Percentiles rank a stretch among this genome's conserved stretches.
These are phyloP conservation scores for Alitta virens DNA, from an alignment of 2,888 invertebrate genomes.

Conservation along the genomic window DNA sequence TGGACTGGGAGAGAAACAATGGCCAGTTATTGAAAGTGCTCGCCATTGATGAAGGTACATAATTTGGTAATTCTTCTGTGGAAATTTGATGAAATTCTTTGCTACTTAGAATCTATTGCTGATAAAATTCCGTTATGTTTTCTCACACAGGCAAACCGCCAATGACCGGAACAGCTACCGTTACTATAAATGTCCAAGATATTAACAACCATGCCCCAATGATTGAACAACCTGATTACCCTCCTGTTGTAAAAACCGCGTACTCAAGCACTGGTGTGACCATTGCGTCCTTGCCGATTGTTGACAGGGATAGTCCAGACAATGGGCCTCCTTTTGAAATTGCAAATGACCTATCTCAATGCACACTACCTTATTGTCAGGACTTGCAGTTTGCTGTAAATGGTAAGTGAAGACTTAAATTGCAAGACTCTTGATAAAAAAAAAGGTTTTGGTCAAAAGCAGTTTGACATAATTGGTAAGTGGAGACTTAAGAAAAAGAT, in stretches of 20 bases:
- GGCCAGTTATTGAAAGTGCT: constrained; percentile 41
- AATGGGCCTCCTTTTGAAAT: constrained; percentile 72
- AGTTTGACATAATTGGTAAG: too few species aligned
- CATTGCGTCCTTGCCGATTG: constrained; percentile 31
- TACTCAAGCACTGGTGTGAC: constrained; percentile 58
- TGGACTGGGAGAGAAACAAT: constrained; percentile 43
- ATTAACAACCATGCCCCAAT: constrained; percentile 97
- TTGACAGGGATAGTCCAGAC: constrained; percentile 40
- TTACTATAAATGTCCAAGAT: constrained; percentile 87
- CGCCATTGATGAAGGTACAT: constrained; percentile 53
- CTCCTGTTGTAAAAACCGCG: background rate
- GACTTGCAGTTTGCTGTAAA: constrained; percentile 1
- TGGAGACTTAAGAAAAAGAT: too few species aligned
- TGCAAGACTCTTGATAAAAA: too few species aligned
- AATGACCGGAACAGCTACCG: constrained; percentile 78
- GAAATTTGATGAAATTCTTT: too few species aligned
- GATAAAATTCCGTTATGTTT: too few species aligned
- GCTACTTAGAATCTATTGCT: too few species aligned
- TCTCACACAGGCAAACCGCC: constrained; percentile 43
- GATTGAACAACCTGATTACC: constrained; percentile 65
- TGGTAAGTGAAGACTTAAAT: too few species aligned
- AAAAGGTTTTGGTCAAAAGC: too few species aligned
- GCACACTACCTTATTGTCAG: background rate
- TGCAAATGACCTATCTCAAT: constrained; percentile 25
- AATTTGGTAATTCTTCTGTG: too few species aligned